Conservation (phyloP, 2,888 invertebrate genomes). For the Nasonovia ribisnigri region DNA sequence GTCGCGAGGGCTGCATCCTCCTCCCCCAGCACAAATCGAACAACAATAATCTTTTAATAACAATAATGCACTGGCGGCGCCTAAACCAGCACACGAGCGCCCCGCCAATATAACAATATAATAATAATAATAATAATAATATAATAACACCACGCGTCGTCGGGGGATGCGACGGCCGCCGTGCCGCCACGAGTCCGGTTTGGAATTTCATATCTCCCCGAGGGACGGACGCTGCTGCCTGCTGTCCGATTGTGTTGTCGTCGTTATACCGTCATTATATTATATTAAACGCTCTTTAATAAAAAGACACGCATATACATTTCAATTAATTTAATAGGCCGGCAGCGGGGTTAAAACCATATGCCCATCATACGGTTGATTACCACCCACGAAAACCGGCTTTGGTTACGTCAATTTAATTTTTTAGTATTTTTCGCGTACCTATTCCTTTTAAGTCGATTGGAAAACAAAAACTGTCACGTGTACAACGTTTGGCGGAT, state of each 20-base stretch:
- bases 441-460: background rate
- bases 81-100: conserved; percentile 34
- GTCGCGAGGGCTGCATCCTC: conserved; percentile 31
- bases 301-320: conserved; percentile 17
- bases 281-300: conserved; percentile 20
- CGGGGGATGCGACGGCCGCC: conserved; percentile 24
- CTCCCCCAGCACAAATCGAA: conserved; percentile 62
- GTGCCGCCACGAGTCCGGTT: conserved; percentile 49
- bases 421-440: background rate
- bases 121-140: conserved; percentile 1
- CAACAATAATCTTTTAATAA: conserved; percentile 62
- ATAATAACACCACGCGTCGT: conserved; percentile 2
- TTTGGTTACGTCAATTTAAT: background rate
- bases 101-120: conserved; percentile 18
- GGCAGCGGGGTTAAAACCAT: background rate
- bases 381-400: background rate
- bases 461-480: background rate
- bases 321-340: conserved; percentile 39
- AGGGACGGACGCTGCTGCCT: conserved; percentile 48
- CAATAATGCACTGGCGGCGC: conserved; percentile 64
- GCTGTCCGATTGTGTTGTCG: background rate
- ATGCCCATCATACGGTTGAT: conserved; percentile 18
- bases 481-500: background rate
- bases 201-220: conserved; percentile 62
- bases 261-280: conserved; percentile 13